Evolutionary conservation across 2,888 invertebrate species (phyloP).

Genomic region (Plemyria rubiginata): DNA sequence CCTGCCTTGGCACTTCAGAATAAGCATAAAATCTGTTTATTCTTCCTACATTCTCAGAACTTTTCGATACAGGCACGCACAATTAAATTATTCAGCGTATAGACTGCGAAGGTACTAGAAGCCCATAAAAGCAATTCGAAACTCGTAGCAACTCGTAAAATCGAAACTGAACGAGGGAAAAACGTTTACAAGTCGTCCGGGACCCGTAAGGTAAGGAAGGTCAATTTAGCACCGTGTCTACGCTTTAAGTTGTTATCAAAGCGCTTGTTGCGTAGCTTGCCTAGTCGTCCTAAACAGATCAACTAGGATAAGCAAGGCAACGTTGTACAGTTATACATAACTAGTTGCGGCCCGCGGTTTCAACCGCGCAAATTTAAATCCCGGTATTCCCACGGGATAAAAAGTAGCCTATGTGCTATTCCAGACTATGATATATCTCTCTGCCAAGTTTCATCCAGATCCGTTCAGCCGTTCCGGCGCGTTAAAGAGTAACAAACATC

Average conservation of each 20-base stretch:
- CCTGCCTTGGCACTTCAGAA: slow-evolving; percentile 1
- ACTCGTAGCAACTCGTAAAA: slow-evolving; percentile 71
- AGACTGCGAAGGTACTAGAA: slow-evolving; percentile 57
- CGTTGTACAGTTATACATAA: too few species aligned
- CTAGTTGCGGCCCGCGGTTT: too few species aligned
- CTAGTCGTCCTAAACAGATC: not conserved
- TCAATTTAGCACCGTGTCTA: slow-evolving; percentile 38
- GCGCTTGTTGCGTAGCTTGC: not conserved
- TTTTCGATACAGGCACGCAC: slow-evolving; percentile 30
- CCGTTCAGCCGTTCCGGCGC: too few species aligned
- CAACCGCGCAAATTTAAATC: too few species aligned
- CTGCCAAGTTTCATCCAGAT: too few species aligned
- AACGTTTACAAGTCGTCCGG: slow-evolving; percentile 68
- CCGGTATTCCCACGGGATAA: too few species aligned
- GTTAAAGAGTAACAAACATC: too few species aligned
- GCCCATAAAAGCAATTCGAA: slow-evolving; percentile 71
- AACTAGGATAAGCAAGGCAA: too few species aligned
- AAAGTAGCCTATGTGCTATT: too few species aligned
- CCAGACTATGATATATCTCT: too few species aligned
- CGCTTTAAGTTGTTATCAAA: slow-evolving; percentile 20
- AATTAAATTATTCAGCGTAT: slow-evolving; percentile 71
- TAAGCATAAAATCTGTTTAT: slow-evolving; percentile 23
- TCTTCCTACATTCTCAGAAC: slow-evolving; percentile 19
- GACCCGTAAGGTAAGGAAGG: slow-evolving; percentile 36
- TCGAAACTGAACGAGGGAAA: slow-evolving; percentile 65